Base-by-base conservation (phyloP, 2,113 vertebrate genomes). In the Hippocampus zosterae region DNA sequence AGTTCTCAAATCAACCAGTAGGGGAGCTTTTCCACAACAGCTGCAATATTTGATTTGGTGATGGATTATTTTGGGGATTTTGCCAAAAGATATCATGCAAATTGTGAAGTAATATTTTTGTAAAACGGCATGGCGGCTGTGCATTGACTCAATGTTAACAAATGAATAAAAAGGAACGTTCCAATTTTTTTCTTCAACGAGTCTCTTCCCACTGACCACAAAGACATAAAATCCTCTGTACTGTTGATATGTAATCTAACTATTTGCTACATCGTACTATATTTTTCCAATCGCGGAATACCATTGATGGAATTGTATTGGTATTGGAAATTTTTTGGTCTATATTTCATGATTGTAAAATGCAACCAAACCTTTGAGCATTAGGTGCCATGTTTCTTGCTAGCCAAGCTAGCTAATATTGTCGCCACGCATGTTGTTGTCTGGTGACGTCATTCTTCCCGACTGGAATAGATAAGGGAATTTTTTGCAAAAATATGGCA, bases 1-100 rank as follows among this genome's bases (percentile, higher is more conserved):
- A 85, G 71, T 88, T 87, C 77, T 87, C 81, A 0, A 70, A 78
- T 62, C 60, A 70, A 15, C 85, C 89, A 77, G 87, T 88, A 5
- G 82, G 85, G 61, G 86, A 89, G 73, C 78, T 92, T 73, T 92
- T 92, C 65, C 61, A 85, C 40, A 87, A 84, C 64, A 86, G 87
- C 50, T 92, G 91, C 74, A 85, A 48, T 13, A 27, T 16, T 65
- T 65, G 42, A 65, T 46, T 9, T 18, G 13, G 12, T 27, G 13
- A 46, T 65, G 23, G 5, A 42, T 23, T 64, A 12, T 21, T 11
- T 11, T 5, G 18, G 11, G 19, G 25, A 42, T 15, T 13, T 8
- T 13, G 7, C 37, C 21, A 23, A 57, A 25, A 6, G 33, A 37
- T 37, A 5, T 37, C 33, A 15, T 29, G 5, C 11, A 23, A 15